Conservation (phyloP, 2,888 invertebrate species). For the Drosophila kuntzei region DNA sequence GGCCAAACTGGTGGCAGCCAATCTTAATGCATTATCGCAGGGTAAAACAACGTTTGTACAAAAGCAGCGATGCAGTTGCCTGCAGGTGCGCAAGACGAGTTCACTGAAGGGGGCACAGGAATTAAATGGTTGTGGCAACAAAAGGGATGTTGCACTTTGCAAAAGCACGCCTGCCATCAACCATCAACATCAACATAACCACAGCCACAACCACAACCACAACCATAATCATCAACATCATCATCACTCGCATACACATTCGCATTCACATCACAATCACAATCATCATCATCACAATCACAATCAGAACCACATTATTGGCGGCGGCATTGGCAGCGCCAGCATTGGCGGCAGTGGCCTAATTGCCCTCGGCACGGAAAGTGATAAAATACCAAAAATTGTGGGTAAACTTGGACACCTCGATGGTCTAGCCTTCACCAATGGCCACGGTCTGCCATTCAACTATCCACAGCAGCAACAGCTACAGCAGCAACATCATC, state of each 20-base stretch:
- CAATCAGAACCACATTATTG: slow-evolving; percentile 51
- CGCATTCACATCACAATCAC: slow-evolving; percentile 52
- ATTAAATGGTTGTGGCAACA: slow-evolving; percentile 51
- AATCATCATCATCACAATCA: slow-evolving; percentile 54
- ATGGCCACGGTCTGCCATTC: slow-evolving; percentile 64
- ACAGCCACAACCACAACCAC: slow-evolving; percentile 43
- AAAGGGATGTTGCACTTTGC: slow-evolving; percentile 70
- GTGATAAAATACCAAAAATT: slow-evolving; percentile 86
- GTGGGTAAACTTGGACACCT: slow-evolving; percentile 85
- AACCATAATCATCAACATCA: slow-evolving; percentile 44
- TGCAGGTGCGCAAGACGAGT: slow-evolving; percentile 79
- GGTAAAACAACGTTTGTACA: slow-evolving; percentile 46
- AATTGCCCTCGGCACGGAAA: slow-evolving; percentile 71
- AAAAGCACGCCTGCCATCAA: slow-evolving; percentile 80
- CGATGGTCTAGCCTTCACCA: slow-evolving; percentile 72
- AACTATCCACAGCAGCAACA: slow-evolving; percentile 43
- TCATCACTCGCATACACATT: slow-evolving; percentile 38
- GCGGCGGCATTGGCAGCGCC: slow-evolving; percentile 67
- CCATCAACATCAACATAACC: slow-evolving; percentile 45
- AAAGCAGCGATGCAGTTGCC: slow-evolving; percentile 62
- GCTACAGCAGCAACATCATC: slow-evolving; percentile 53
- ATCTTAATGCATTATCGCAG: slow-evolving; percentile 71
- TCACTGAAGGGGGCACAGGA: slow-evolving; percentile 81
- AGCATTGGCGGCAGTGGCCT: slow-evolving; percentile 71
- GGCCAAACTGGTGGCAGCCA: slow-evolving; percentile 73